These are phyloP conservation scores for Ranitomeya imitator DNA, from an alignment of 2,113 vertebrate species.

Conservation along the genomic window DNA sequence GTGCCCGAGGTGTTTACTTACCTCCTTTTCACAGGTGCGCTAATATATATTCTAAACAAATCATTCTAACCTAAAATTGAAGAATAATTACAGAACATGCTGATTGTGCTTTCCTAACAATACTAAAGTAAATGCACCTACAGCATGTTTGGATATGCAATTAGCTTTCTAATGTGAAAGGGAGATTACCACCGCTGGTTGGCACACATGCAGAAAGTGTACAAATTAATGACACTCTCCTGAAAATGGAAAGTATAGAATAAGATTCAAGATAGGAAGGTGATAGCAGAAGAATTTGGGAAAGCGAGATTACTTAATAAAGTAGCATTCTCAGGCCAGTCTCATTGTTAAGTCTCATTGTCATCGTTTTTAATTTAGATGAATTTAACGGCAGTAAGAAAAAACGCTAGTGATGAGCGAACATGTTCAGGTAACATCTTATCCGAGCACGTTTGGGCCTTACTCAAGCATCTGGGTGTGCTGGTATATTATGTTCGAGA, in stretches of 20 bases:
- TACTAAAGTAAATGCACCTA: not conserved
- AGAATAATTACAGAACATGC: not conserved
- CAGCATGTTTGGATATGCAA: not conserved
- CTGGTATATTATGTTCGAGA: no score
- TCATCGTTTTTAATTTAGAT: not conserved
- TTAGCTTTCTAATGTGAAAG: not conserved
- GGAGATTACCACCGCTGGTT: not conserved
- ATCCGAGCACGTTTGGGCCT: no score
- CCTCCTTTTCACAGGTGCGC: not conserved
- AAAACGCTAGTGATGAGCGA: no score
- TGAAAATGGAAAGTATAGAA: not conserved
- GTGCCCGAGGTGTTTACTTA: not conserved
- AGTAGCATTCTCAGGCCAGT: no score
- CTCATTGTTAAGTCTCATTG: not conserved
- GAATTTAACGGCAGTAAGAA: no score
- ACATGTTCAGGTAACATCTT: no score
- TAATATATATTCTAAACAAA: conserved; percentile 5
- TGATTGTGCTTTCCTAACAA: not conserved
- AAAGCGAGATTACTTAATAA: not conserved
- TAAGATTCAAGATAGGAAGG: not conserved
- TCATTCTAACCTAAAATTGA: not conserved
- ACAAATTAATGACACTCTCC: not conserved
- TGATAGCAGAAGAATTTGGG: not conserved
- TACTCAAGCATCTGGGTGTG: no score
- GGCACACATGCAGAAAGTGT: not conserved